These are phyloP conservation scores for Plusia festucae DNA, from an alignment of 2,888 invertebrate genomes.

Conservation along the genomic window DNA sequence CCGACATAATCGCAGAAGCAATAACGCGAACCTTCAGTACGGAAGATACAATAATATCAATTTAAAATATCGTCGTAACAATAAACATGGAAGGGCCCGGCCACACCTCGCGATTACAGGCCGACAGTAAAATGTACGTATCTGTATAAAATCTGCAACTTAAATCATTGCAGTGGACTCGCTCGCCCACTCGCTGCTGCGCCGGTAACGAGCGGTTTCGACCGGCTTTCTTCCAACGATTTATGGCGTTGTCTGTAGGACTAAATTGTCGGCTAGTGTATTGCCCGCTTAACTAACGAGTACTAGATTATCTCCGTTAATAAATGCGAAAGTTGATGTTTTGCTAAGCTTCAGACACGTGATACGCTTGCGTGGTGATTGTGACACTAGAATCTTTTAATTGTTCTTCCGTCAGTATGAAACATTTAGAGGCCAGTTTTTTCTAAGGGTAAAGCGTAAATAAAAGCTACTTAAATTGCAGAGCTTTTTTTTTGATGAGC, in stretches of 20 bases:
- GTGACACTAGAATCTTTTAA: neutral
- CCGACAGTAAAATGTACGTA: slow-evolving; percentile 41
- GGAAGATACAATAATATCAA: slow-evolving; percentile 48
- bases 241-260: slow-evolving; percentile 53
- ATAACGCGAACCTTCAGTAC: slow-evolving; percentile 34
- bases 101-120: slow-evolving; percentile 55
- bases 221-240: slow-evolving; percentile 59
- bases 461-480: too few relatives aligned
- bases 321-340: slow-evolving; percentile 58
- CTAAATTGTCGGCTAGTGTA: slow-evolving; percentile 56
- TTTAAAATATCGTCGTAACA: slow-evolving; percentile 50
- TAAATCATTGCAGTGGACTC: slow-evolving; percentile 54
- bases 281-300: slow-evolving; percentile 52
- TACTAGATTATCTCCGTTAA: slow-evolving; percentile 56
- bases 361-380: slow-evolving; percentile 21
- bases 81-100: slow-evolving; percentile 48
- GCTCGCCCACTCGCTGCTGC: slow-evolving; percentile 52
- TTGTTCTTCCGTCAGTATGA: neutral
- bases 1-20: slow-evolving; percentile 25
- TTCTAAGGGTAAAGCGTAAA: too few relatives aligned
- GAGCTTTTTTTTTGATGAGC: too few relatives aligned
- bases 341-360: slow-evolving; percentile 34
- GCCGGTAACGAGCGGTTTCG: slow-evolving; percentile 53
- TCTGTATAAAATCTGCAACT: slow-evolving; percentile 58
- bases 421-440: neutral